Evolutionary conservation across 2,113 vertebrate genomes (phyloP), one percentile per base, ranked within the genome.

Genomic region (Tiliqua scincoides): DNA sequence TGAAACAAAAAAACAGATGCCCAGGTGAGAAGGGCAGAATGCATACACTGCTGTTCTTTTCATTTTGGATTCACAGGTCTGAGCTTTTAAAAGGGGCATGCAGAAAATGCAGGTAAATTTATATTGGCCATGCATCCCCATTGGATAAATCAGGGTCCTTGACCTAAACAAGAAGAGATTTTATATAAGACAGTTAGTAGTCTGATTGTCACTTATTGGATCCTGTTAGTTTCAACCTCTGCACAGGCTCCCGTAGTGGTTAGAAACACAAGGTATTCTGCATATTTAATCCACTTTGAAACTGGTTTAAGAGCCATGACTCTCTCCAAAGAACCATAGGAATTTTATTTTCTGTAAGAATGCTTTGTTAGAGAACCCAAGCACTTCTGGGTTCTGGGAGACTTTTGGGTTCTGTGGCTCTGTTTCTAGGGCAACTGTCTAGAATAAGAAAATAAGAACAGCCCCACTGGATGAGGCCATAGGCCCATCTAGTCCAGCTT

Each of bases 1-100:
- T 43, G 67, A 81, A 59, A 68, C n/a, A n/a, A n/a, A 65, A 0
- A 1, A 40, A 43, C 14, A 25, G 0, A 0, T 77, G 72, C 79
- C 75, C 43, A n/a, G 27, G n/a, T 84, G 37, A 35, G 75, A 70
- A 23, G 27, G 76, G 70, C 7, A 48, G 8, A 48, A 48, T 48
- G 43, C 6, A 1, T 74, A 90, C 57, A 25, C 6, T 59, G 54
- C 4, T 32, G 17, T 59, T 71, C 25, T 40, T 43, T 52, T 2
- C 17, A 40, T 15, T 40, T 52, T 32, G 8, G 54, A 67, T 18
- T 27, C 2, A 30, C 67, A 65, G 10, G 65, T 2, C 7, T 32
- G 27, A 62, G 18, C 12, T 9, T n/a, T 27, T 43, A 73, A 30
- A 27, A 71, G 48, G 35, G 30, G 4, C 32, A 15, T 68, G 10